Evolutionary conservation across 1,140 invertebrate genomes (phyloP), one percentile per base, ranked within the genome.

Genomic region (Bombus waltoni): DNA sequence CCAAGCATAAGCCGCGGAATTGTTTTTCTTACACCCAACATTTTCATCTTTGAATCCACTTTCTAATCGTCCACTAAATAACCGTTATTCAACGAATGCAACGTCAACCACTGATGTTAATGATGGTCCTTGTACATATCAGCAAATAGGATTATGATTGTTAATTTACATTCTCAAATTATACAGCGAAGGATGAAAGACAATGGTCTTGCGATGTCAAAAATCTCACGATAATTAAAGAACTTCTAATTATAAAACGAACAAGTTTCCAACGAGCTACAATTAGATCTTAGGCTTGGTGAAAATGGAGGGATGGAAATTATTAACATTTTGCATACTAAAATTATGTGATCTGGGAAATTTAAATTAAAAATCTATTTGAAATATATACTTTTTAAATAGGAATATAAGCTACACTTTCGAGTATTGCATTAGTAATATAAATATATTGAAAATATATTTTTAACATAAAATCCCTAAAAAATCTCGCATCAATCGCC

Each of bases 1-100:
- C 13, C 25, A 8, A n/a, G 1, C 22, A 3, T 11, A 5, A 1
- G 0, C 0, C 13, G 8, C 2, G 9, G 70, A 15, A 66, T 40
- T 13, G 38, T 10, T 25, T 42, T n/a, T 25, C 18, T n/a, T 35
- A 35, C 42, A n/a, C 35, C n/a, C 22, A 28, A 38, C 15, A 38
- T 53, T 53, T 47, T 35, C n/a, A 47, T 47, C n/a, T 47, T 47
- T 65, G 4, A n/a, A 32, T 13, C 28, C 40, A 65, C 59, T 78
- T 40, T 78, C 76, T 78, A 75, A 53, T 75, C 35, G 32, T 53
- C 22, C 6, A 15, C 9, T 13, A 13, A 13, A 47, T 72, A 72
- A 65, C 4, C 28, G 10, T 13, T n/a, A 22, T 32, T 40, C 28
- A 13, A 71, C 44, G 44, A 18, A 59, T 40, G 25, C 25, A 40